Evolutionary conservation across 1,140 invertebrate species (phyloP), one percentile per base, ranked within the genome.

Genomic region (Trichonephila clavipes): DNA sequence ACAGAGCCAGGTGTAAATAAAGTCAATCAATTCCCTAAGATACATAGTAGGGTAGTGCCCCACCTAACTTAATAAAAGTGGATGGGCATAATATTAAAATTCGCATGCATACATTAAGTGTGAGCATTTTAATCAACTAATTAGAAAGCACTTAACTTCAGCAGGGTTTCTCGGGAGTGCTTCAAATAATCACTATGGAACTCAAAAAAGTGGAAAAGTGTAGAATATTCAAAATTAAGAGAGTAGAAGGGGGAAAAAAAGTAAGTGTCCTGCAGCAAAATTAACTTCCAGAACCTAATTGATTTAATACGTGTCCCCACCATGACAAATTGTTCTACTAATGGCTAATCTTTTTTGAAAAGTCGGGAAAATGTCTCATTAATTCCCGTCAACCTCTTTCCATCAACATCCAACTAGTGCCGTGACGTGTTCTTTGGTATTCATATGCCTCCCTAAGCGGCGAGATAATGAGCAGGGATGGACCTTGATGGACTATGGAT

Each of bases 241-340:
- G 24, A 51, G 12, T 51, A n/a, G 8, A 5, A 51, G 44, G 8
- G 10, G 10, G 51, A 51, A 51, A 51, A 51, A 51, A 21, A 28
- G 1, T 34, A 59, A 83, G 82, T 85, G 44, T 85, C 51, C 82
- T 24, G 82, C 28, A 14, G 28, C 2, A 34, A 51, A 89, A 89
- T 77, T 69, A 89, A 72, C 58, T 91, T 85, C 59, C 8, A 51
- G 90, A 62, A 62, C 90, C 72, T 85, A 91, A 85, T 85, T 91
- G 81, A 85, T 91, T 85, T 64, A 91, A 91, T 91, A 66, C 88
- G 51, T 91, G 90, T 66, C 81, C 64, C 59, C 61, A 12, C 40
- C 44, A 24, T 91, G 81, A 91, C 61, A 91, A 91, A 91, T 91
- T 91, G 44, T 77, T n/a, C 24, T 19, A 61, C 59, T 91, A 91